phyloP scores from a whole-genome alignment of 2,888 invertebrate genomes.

The Leptarthrus brevirostris region DNA sequence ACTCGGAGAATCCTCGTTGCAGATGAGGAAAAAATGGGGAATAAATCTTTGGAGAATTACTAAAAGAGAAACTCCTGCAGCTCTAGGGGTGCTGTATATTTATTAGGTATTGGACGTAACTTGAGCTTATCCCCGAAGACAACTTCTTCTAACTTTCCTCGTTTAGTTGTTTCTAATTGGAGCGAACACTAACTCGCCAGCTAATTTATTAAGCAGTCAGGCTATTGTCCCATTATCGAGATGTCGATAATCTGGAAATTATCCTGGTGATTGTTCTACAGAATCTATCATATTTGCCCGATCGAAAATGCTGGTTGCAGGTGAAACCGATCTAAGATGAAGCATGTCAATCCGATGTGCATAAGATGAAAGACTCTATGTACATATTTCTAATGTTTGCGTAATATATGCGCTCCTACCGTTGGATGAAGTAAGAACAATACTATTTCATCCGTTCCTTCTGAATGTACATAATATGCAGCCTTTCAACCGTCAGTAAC shows the following conservation, averaged over 20 bases:
- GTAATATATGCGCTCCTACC: slow-evolving; percentile 21
- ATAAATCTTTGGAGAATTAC: slow-evolving; percentile 34
- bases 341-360: slow-evolving; percentile 9
- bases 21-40: slow-evolving; percentile 15
- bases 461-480: slow-evolving; percentile 12
- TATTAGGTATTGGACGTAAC: slow-evolving; percentile 14
- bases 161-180: slow-evolving; percentile 5
- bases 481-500: slow-evolving; percentile 39
- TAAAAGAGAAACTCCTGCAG: not conserved
- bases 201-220: not conserved
- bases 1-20: not conserved
- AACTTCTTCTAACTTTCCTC: not conserved
- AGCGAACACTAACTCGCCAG: not conserved
- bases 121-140: not conserved
- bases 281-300: slow-evolving; percentile 18
- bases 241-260: slow-evolving; percentile 13
- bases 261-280: slow-evolving; percentile 2
- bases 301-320: not conserved
- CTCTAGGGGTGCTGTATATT: slow-evolving; percentile 8
- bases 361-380: slow-evolving; percentile 22
- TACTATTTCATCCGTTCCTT: not conserved
- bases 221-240: not conserved
- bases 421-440: slow-evolving; percentile 15
- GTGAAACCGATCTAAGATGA: slow-evolving; percentile 1
- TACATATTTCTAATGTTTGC: slow-evolving; percentile 21